Conservation (phyloP, 2,113 vertebrate species). For the Gadus macrocephalus region DNA sequence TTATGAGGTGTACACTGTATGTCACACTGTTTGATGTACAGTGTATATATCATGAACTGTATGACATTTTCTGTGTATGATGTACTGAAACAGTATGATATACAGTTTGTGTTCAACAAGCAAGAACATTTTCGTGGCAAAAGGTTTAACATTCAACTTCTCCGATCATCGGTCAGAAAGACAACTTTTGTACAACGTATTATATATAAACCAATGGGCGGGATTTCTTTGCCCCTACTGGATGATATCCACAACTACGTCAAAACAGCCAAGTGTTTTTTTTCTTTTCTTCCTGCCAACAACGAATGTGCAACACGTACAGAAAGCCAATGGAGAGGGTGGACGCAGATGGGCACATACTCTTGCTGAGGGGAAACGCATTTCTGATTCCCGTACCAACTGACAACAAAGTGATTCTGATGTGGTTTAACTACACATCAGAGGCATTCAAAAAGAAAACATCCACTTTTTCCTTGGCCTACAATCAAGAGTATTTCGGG, state of each 20-base stretch:
- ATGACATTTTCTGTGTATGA: too few species aligned
- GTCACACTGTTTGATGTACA: too few species aligned
- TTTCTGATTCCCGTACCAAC: conserved; percentile 10
- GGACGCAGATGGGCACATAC: conserved; percentile 12
- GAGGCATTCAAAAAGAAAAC: conserved; percentile 33
- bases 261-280: conserved; percentile 34
- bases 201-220: conserved; percentile 26
- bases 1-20: too few species aligned
- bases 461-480: conserved; percentile 41
- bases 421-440: conserved; percentile 30
- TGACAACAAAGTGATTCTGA: conserved; percentile 18
- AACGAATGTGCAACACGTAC: conserved; percentile 37
- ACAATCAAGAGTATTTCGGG: conserved; percentile 12
- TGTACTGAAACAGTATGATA: conserved; percentile 5
- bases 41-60: too few species aligned
- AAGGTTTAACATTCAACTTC: conserved; percentile 20
- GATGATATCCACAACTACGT: conserved; percentile 52
- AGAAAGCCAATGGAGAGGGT: conserved; percentile 10
- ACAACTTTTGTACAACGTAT: conserved; percentile 24
- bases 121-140: conserved; percentile 23
- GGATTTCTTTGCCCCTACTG: conserved; percentile 34
- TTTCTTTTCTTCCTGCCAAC: conserved; percentile 32
- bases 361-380: conserved; percentile 6
- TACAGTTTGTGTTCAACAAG: conserved; percentile 10
- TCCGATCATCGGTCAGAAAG: conserved; percentile 34